Percentiles rank a stretch among this genome's conserved stretches.
Conservation (phyloP, 2,113 vertebrate genomes). For the Syngnathoides biaculeatus region DNA sequence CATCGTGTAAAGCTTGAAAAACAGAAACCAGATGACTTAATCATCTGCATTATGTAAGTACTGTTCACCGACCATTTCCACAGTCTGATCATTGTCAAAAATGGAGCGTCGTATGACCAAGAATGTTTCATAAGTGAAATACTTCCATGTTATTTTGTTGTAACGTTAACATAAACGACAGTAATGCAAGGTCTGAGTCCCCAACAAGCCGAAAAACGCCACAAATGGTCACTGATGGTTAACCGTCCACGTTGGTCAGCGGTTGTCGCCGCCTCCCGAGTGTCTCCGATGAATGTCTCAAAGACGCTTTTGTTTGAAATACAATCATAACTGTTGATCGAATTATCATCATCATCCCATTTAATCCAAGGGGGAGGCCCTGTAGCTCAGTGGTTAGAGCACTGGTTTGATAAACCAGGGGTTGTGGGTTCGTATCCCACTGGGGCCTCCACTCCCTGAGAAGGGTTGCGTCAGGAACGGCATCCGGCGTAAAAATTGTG, state of each 20-base stretch:
- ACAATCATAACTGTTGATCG: neutral
- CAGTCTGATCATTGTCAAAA: neutral
- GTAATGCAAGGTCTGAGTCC: neutral
- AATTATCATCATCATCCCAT: neutral
- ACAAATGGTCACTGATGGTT: neutral
- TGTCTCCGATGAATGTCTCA: neutral
- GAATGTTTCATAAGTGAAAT: neutral
- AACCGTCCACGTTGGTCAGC: neutral
- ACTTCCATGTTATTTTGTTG: neutral
- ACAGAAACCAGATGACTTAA: neutral
- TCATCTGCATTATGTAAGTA: no score
- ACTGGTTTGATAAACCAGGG: no score
- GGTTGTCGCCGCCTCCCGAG: no score
- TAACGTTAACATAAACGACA: neutral
- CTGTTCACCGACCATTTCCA: no score
- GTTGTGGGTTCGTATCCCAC: no score
- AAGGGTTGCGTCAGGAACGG: no score
- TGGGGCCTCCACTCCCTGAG: no score
- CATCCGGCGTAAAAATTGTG: no score
- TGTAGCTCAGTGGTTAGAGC: no score
- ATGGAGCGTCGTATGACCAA: neutral
- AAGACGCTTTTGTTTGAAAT: neutral
- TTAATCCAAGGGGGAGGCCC: no score
- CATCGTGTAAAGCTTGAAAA: no score
- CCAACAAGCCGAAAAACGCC: neutral